phyloP scores from a whole-genome alignment of 1,140 invertebrate species.

The Drosophila biarmipes region DNA sequence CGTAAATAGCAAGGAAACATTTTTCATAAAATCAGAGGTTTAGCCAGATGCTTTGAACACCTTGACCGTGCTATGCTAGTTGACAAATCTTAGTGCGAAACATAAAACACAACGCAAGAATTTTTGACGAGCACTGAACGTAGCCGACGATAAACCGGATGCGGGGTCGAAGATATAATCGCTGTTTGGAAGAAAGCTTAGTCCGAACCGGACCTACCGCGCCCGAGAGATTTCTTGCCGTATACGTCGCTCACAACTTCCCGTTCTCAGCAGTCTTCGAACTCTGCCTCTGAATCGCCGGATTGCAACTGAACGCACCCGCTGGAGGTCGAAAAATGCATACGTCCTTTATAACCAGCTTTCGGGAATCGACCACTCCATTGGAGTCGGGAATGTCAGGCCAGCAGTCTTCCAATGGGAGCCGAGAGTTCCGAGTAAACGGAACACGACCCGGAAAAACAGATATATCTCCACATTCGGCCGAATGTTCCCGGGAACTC shows the following conservation, averaged over 20 bases:
- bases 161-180: not conserved
- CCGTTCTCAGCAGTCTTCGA: slow-evolving; percentile 16
- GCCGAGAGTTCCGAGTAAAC: slow-evolving; percentile 3
- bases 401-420: slow-evolving; percentile 29
- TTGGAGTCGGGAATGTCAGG: not conserved
- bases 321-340: slow-evolving; percentile 50
- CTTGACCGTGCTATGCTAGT: not conserved
- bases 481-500: not conserved
- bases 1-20: not conserved
- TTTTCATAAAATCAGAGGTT: not conserved
- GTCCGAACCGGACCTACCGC: not conserved
- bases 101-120: not conserved
- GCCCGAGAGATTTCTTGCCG: not conserved
- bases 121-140: not conserved
- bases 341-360: slow-evolving; percentile 38
- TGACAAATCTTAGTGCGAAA: not conserved
- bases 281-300: slow-evolving; percentile 66
- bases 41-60: not conserved
- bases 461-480: not conserved
- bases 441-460: not conserved
- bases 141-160: not conserved
- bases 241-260: slow-evolving; percentile 1
- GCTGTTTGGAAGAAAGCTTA: not conserved
- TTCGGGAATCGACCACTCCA: slow-evolving; percentile 15
- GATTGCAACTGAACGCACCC: slow-evolving; percentile 68